Conservation (phyloP, 1,140 invertebrate genomes). For the Drosophila busckii region DNA sequence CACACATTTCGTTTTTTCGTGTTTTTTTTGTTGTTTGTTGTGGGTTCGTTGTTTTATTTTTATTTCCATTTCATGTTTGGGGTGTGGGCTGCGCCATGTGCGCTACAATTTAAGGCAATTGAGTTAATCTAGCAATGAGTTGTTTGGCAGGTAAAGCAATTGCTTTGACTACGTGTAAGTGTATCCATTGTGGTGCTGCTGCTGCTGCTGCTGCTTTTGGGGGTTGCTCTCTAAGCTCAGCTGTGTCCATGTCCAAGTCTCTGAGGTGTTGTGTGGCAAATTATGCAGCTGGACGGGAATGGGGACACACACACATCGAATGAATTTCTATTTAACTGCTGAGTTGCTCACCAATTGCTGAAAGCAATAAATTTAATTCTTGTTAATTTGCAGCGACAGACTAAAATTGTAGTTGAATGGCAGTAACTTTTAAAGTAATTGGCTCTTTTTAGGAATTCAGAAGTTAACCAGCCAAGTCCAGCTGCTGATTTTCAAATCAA, state of each 20-base stretch:
- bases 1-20: conserved; percentile 15
- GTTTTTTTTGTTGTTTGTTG: not conserved
- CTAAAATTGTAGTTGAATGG: no score
- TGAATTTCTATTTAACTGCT: not conserved
- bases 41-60: conserved; percentile 13
- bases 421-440: no score
- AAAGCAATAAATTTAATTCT: no score
- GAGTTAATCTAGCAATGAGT: conserved; percentile 72
- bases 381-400: no score
- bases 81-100: conserved; percentile 33
- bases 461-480: no score
- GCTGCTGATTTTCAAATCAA: no score
- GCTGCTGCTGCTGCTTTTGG: not conserved
- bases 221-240: conserved; percentile 33
- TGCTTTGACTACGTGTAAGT: conserved; percentile 47
- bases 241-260: conserved; percentile 23
- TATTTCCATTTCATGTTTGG: conserved; percentile 8
- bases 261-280: conserved; percentile 35
- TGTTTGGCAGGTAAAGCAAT: conserved; percentile 61
- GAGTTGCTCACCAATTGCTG: no score
- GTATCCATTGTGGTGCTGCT: conserved; percentile 32
- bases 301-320: no score
- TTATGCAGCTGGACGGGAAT: conserved; percentile 39
- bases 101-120: conserved; percentile 65
- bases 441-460: no score